Conservation (phyloP, 2,113 vertebrate genomes). For the Cephalopterus ornatus region DNA sequence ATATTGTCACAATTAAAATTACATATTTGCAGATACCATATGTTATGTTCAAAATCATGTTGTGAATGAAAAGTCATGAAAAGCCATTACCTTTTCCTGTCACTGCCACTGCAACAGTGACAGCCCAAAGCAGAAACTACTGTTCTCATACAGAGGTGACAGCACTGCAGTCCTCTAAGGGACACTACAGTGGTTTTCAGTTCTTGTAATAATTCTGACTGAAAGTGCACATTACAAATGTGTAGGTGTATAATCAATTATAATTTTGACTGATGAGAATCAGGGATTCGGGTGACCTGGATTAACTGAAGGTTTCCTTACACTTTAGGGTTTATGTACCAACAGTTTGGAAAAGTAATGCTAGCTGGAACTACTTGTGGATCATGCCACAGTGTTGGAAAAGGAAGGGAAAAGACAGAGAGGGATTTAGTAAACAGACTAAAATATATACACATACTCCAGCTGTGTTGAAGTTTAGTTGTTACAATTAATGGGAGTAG, state of each 20-base stretch:
- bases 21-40: not conserved
- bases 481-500: not conserved
- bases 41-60: not conserved
- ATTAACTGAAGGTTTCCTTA: not conserved
- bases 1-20: not conserved
- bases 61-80: not conserved
- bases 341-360: not conserved
- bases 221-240: not conserved
- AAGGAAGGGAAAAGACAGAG: not conserved
- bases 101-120: not conserved
- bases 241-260: not conserved
- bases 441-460: accelerated
- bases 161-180: not conserved
- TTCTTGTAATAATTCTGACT: not conserved
- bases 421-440: not conserved
- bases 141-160: not conserved
- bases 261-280: not conserved
- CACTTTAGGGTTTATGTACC: not conserved
- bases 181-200: not conserved
- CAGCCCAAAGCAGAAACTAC: not conserved
- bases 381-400: not conserved
- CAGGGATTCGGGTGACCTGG: not conserved
- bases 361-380: not conserved
- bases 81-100: not conserved
- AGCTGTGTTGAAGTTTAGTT: not conserved